A percentile compares a stretch with the other conserved stretches of the same genome.
phyloP scores from a whole-genome alignment of 1,140 invertebrate genomes.

The Gryllus bimaculatus region DNA sequence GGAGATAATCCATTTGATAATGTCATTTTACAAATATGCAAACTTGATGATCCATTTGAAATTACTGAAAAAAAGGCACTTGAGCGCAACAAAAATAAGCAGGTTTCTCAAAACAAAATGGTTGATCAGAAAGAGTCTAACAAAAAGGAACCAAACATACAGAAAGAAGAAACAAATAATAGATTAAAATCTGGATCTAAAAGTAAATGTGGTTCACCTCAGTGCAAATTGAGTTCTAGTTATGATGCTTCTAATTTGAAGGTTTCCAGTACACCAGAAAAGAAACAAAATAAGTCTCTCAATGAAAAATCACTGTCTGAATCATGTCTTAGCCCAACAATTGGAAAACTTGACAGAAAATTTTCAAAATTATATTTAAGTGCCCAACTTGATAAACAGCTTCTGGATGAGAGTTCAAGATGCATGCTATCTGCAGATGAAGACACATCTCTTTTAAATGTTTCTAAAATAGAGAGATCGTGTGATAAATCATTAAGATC shows the following conservation, averaged over 20 bases:
- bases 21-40: neutral
- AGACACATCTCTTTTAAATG: neutral
- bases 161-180: too few relatives aligned
- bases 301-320: neutral
- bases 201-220: too few relatives aligned
- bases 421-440: neutral
- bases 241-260: neutral
- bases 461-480: neutral
- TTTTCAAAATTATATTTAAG: neutral
- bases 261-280: neutral
- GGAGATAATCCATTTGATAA: neutral
- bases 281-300: neutral
- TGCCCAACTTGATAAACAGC: neutral
- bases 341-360: neutral
- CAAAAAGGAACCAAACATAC: neutral
- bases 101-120: neutral
- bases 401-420: neutral
- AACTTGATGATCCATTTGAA: neutral
- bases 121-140: neutral
- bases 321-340: neutral
- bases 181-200: too few relatives aligned
- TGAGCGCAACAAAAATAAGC: neutral
- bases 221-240: neutral
- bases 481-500: neutral
- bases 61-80: neutral